phyloP scores from a whole-genome alignment of 2,113 vertebrate species.

The Hymenochirus boettgeri region DNA sequence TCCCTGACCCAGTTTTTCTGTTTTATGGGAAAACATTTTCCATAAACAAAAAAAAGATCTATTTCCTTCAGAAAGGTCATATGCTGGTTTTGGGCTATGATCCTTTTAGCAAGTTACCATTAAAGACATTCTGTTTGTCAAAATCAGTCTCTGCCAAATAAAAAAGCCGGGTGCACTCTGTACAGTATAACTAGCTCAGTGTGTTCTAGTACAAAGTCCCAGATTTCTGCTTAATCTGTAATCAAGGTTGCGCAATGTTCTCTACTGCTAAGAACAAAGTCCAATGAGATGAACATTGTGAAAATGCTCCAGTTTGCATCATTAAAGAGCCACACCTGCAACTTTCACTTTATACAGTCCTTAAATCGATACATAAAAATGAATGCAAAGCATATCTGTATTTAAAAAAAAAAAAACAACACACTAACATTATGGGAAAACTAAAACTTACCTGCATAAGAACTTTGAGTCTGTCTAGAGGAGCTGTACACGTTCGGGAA shows the following conservation, averaged over 20 bases:
- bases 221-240: not conserved
- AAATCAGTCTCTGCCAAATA: no score
- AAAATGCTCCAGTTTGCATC: slow-evolving; percentile 8
- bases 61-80: no score
- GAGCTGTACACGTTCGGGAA: slow-evolving; percentile 90
- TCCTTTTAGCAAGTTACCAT: no score
- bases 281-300: not conserved
- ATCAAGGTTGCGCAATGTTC: slow-evolving; percentile 27
- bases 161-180: no score
- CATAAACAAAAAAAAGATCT: no score
- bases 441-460: slow-evolving; percentile 84
- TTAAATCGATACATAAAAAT: not conserved
- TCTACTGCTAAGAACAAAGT: slow-evolving; percentile 8
- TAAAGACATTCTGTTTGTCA: no score
- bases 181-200: no score
- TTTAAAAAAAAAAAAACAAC: not conserved
- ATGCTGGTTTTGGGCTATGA: no score
- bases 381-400: no score
- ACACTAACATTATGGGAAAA: not conserved
- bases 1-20: no score
- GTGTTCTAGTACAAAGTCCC: slow-evolving; percentile 41
- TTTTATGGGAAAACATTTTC: no score
- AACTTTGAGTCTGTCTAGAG: slow-evolving; percentile 90
- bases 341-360: not conserved
- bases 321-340: not conserved